Percentiles rank a stretch among this genome's conserved stretches.
phyloP scores from a whole-genome alignment of 2,113 vertebrate genomes.

The Athene noctua region DNA sequence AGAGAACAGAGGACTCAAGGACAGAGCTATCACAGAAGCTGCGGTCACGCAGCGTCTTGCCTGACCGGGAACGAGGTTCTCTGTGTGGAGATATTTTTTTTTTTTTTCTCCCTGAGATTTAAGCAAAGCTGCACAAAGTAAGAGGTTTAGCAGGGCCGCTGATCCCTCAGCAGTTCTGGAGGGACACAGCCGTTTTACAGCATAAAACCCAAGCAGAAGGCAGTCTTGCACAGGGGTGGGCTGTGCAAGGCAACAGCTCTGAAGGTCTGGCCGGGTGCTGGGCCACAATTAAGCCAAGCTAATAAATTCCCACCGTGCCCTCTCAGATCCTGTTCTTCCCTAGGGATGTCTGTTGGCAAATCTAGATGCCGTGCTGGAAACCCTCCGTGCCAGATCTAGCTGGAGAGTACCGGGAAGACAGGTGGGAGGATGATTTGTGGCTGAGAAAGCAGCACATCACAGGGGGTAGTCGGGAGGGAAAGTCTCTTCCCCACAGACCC shows the following conservation, averaged over 20 bases:
- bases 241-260: background rate
- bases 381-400: background rate
- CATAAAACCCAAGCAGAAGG: background rate
- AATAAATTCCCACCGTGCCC: background rate
- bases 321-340: background rate
- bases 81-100: background rate
- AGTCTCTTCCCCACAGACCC: background rate
- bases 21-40: rapidly evolving
- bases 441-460: background rate
- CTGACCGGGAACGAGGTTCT: rapidly evolving
- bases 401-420: background rate
- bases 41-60: background rate
- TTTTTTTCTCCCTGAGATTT: background rate
- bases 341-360: background rate
- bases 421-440: background rate
- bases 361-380: background rate
- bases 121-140: background rate
- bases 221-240: background rate
- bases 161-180: background rate
- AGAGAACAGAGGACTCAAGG: background rate
- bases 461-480: background rate
- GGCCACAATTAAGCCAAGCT: rapidly evolving
- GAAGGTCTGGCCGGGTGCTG: background rate
- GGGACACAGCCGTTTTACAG: background rate
- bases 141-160: background rate